These are phyloP conservation scores for Plecturocebus donacophilus DNA, from an alignment of 2,113 vertebrate genomes.

Conservation along the genomic window DNA sequence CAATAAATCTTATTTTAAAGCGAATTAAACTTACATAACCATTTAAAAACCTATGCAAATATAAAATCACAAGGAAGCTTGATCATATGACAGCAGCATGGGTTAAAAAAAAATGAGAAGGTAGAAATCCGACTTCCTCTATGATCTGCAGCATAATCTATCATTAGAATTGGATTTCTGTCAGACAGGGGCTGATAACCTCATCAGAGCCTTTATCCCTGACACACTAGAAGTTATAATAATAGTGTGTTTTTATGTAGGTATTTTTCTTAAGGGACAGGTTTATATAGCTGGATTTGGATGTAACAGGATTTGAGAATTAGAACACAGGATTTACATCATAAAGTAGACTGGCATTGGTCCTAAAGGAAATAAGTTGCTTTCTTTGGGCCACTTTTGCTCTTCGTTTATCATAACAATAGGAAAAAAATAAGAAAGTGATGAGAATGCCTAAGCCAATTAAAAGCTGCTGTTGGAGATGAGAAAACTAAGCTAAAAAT, in stretches of 20 bases:
- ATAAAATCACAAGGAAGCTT: not conserved
- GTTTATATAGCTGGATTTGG: not conserved
- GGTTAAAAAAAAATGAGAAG: not conserved
- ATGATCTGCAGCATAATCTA: not conserved
- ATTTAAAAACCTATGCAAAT: not conserved
- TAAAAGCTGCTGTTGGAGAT: not conserved
- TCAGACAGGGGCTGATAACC: not conserved
- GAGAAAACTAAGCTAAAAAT: not conserved
- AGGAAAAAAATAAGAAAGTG: not conserved
- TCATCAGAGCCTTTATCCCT: not conserved
- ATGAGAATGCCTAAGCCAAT: not conserved
- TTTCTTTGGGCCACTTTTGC: not conserved
- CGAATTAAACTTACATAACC: not conserved
- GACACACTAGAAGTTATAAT: not conserved
- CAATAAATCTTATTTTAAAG: not conserved
- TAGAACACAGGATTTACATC: not conserved
- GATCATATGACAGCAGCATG: not conserved
- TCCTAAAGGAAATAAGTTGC: not conserved
- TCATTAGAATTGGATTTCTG: not conserved
- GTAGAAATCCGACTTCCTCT: not conserved
- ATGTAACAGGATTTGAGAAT: not conserved
- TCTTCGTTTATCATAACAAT: not conserved
- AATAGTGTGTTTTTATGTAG: not conserved
- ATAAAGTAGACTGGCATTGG: not conserved
- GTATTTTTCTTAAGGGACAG: not conserved